phyloP scores from a whole-genome alignment of 2,888 invertebrate species.

The Ochropleura plecta region DNA sequence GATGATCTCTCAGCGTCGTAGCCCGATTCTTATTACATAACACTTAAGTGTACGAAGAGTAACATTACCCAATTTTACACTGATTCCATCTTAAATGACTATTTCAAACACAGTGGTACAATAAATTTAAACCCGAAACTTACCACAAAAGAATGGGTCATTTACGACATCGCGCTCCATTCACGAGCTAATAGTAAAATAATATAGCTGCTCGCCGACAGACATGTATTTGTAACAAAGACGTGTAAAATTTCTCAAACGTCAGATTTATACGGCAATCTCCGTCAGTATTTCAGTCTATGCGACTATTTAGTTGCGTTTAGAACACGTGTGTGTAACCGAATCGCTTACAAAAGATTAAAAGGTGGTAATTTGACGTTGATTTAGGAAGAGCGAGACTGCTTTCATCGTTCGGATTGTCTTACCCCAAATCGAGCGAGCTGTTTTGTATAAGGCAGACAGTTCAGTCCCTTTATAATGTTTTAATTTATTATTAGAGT shows the following conservation, averaged over 20 bases:
- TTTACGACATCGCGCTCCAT: constrained; percentile 83
- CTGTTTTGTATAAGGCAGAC: constrained; percentile 78
- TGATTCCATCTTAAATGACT: constrained; percentile 72
- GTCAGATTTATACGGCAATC: constrained; percentile 85
- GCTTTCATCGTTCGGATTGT: constrained; percentile 86
- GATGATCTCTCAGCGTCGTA: constrained; percentile 74
- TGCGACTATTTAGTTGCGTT: constrained; percentile 73
- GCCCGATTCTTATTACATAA: constrained; percentile 73
- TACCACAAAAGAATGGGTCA: constrained; percentile 79
- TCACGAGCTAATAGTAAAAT: constrained; percentile 82
- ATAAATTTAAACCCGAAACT: constrained; percentile 81
- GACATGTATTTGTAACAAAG: constrained; percentile 85
- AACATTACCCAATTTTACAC: constrained; percentile 72
- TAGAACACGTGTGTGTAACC: constrained; percentile 88
- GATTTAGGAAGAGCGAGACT: constrained; percentile 85
- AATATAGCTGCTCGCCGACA: constrained; percentile 80
- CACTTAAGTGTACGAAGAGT: constrained; percentile 66
- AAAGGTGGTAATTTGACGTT: constrained; percentile 90
- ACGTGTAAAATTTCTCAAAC: constrained; percentile 88
- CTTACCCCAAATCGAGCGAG: constrained; percentile 79
- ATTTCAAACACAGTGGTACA: constrained; percentile 73
- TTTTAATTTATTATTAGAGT: constrained; percentile 79
- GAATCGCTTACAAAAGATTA: constrained; percentile 88
- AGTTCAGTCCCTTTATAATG: constrained; percentile 74
- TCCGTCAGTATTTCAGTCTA: constrained; percentile 80